Conservation (phyloP, 2,888 invertebrate genomes). For the Autographa gamma region DNA sequence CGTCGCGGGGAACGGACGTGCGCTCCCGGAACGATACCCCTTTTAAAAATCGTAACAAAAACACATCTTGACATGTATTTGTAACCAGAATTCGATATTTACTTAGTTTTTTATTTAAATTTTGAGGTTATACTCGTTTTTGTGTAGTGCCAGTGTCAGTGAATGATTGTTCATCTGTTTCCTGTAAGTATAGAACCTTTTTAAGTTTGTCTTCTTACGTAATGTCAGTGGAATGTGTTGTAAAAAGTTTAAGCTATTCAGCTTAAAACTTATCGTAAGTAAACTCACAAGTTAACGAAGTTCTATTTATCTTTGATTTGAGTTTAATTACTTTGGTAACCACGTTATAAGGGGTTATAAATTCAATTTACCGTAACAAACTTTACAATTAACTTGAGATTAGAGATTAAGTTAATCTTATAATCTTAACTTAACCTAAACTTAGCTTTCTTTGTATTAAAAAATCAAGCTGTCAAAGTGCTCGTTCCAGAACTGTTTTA, state of each 20-base stretch:
- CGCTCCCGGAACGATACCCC: conserved; percentile 33
- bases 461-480: conserved; percentile 43
- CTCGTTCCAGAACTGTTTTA: conserved; percentile 49
- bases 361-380: background rate
- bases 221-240: conserved; percentile 33
- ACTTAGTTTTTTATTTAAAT: conserved; percentile 69
- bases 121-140: conserved; percentile 61
- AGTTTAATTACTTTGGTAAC: background rate
- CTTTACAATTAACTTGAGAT: background rate
- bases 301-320: background rate
- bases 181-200: conserved; percentile 41
- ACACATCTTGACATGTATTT: conserved; percentile 45
- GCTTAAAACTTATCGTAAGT: background rate
- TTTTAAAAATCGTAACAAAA: conserved; percentile 29
- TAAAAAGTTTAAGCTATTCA: conserved; percentile 3
- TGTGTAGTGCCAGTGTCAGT: conserved; percentile 49
- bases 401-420: background rate
- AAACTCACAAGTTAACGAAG: background rate
- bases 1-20: conserved; percentile 56
- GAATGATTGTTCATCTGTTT: conserved; percentile 38
- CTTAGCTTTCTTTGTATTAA: conserved; percentile 22
- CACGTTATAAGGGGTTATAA: background rate
- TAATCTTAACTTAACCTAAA: conserved; percentile 10
- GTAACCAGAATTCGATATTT: conserved; percentile 31
- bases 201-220: conserved; percentile 48